Evolutionary conservation across 2,113 vertebrate species (phyloP), one percentile per base, ranked within the genome.

Genomic region (Pungitius pungitius): DNA sequence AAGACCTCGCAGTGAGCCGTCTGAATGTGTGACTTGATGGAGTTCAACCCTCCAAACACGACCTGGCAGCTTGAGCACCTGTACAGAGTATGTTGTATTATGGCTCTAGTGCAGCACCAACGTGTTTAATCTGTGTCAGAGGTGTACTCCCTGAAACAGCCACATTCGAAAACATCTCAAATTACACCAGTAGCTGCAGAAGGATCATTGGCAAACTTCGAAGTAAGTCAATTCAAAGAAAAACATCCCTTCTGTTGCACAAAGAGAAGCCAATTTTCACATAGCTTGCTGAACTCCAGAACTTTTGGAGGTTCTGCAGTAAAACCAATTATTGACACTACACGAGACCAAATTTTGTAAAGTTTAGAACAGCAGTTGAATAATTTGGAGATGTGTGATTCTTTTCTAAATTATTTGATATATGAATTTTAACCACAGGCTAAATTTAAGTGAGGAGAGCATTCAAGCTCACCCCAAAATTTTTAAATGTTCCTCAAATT

Each of bases 11-110:
- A 99, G 91, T 99, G 97, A 3, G 96, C 95, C 0, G 96, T 94
- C 94, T 99, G 97, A 85, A 99, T 97, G 92, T 99, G 97, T 8
- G 96, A 97, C 72, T 99, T 99, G 88, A 99, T 97, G 84, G 97
- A 98, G 75, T 96, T 98, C 63, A 96, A 89, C 0, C 97, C 96
- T 0, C 97, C 97, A 0, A 98, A 99, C 45, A 99, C 97, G 20
- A 99, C 95, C 0, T 97, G 94, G 61, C 97, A 99, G 89, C 97
- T 98, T 18, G 96, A 95, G 63, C 97, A 99, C 93, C 97, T 99
- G 80, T 15, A 45, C 1, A 27, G 6, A 49, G 26, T 7, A 15
- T 14, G 9, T 40, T 3, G 2, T 3, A 15, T 15, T 22, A 12
- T 3, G 1, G 20, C 35, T 40, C 20, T 3, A 2, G 35, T 2